Conservation (phyloP, 1,140 invertebrate species). For the Atta texana region DNA sequence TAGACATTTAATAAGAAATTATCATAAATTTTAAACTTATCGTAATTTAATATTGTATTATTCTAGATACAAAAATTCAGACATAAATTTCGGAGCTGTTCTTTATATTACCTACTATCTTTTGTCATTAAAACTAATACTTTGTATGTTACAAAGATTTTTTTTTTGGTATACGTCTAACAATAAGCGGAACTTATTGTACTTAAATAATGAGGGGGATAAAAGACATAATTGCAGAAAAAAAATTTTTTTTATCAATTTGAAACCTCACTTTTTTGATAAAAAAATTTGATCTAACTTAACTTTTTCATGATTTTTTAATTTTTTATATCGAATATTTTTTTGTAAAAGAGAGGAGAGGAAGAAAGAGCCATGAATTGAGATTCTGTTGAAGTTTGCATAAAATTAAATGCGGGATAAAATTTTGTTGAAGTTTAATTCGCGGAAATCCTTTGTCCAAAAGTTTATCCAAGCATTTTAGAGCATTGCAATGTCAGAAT, state of each 20-base stretch:
- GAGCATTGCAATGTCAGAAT: not conserved
- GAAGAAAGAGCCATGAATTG: not conserved
- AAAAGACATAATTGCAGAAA: not conserved
- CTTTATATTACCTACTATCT: too few species aligned
- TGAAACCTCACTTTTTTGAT: not conserved
- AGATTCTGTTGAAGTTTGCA: constrained; percentile 13
- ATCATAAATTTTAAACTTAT: too few species aligned
- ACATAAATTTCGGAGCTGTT: too few species aligned
- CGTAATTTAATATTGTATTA: too few species aligned
- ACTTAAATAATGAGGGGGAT: not conserved
- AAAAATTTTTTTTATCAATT: not conserved
- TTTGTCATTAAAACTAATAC: too few species aligned
- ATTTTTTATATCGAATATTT: not conserved
- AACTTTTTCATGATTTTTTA: not conserved
- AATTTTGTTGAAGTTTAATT: constrained; percentile 43
- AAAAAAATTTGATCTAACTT: not conserved
- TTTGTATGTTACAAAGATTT: too few species aligned
- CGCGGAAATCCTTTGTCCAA: constrained; percentile 33
- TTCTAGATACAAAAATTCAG: too few species aligned
- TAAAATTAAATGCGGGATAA: constrained; percentile 39
- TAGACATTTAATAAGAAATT: too few species aligned
- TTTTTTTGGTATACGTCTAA: too few species aligned
- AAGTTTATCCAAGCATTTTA: constrained; percentile 32
- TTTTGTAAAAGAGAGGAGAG: not conserved
- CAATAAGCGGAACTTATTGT: too few species aligned